phyloP scores from a whole-genome alignment of 2,797 vertebrate species.

The Iguana delicatissima region DNA sequence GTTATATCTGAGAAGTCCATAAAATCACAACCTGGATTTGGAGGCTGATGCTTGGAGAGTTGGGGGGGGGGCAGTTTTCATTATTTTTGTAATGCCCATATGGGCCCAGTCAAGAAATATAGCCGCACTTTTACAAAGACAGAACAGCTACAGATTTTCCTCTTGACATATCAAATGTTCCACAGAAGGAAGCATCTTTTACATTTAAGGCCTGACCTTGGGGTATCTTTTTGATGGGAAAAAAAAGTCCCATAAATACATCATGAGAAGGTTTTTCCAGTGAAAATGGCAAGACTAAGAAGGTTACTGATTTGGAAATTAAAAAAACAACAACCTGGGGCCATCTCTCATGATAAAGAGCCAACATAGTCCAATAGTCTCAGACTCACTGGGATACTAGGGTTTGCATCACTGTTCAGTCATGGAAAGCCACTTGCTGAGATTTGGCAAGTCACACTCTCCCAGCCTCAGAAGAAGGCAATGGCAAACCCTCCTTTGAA shows the following conservation, averaged over 20 bases:
- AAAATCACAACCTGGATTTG: slow-evolving; percentile 34
- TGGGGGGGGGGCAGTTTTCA: neutral
- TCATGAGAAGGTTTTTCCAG: neutral
- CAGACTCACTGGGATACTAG: no score
- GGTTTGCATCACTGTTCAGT: no score
- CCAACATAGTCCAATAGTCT: no score
- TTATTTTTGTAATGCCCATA: slow-evolving; percentile 31
- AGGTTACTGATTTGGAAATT: neutral
- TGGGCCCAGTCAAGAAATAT: slow-evolving; percentile 19
- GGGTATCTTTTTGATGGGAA: neutral
- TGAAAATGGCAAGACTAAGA: neutral
- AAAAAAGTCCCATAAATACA: slow-evolving; percentile 16
- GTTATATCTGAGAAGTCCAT: slow-evolving; percentile 8
- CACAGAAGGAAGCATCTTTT: neutral
- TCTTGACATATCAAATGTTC: slow-evolving; percentile 22
- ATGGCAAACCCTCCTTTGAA: no score
- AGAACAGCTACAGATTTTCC: slow-evolving; percentile 14
- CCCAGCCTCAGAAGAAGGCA: no score
- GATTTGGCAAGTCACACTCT: no score
- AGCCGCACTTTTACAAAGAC: neutral
- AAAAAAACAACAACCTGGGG: no score
- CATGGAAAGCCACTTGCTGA: no score
- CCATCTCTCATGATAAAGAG: no score
- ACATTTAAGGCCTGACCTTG: neutral
- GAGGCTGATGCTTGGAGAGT: neutral